Evolutionary conservation across 2,888 invertebrate species (phyloP).

Genomic region (Mallateleia sp.): DNA sequence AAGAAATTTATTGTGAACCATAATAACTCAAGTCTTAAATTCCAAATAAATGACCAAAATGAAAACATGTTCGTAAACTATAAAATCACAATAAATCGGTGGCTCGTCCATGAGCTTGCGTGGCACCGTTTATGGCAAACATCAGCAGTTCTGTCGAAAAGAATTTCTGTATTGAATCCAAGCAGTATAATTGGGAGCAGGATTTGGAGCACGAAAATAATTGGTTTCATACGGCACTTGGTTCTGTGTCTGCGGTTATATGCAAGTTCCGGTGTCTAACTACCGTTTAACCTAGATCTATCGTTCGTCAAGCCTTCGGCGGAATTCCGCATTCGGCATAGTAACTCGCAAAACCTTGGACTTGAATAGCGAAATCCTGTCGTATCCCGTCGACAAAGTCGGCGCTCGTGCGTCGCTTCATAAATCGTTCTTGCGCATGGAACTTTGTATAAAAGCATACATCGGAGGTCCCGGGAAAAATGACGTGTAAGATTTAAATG

Average conservation of each 20-base stretch:
- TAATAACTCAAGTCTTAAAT: too few relatives aligned
- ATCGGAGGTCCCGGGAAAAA: too few relatives aligned
- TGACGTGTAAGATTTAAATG: too few relatives aligned
- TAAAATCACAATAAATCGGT: conserved; percentile 61
- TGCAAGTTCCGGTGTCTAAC: conserved; percentile 80
- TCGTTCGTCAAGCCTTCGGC: conserved; percentile 79
- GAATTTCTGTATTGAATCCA: conserved; percentile 74
- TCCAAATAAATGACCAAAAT: too few relatives aligned
- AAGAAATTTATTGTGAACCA: too few relatives aligned
- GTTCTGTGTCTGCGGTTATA: conserved; percentile 74
- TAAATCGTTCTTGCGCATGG: conserved; percentile 6
- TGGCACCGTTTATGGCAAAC: conserved; percentile 65
- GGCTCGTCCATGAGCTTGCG: conserved; percentile 41
- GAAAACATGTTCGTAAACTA: too few relatives aligned
- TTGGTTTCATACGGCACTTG: conserved; percentile 84
- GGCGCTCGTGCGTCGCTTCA: conserved; percentile 13
- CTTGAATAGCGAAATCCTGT: conserved; percentile 42
- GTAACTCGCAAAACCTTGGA: conserved; percentile 61
- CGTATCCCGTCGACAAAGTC: conserved; percentile 13
- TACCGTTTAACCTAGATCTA: conserved; percentile 84
- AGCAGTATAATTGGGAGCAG: conserved; percentile 86
- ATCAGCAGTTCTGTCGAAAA: conserved; percentile 72
- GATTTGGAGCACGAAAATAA: conserved; percentile 88
- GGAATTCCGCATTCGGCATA: conserved; percentile 43
- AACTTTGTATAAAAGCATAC: background rate